phyloP scores from a whole-genome alignment of 2,113 vertebrate genomes.

The Poeciliopsis retropinna region DNA sequence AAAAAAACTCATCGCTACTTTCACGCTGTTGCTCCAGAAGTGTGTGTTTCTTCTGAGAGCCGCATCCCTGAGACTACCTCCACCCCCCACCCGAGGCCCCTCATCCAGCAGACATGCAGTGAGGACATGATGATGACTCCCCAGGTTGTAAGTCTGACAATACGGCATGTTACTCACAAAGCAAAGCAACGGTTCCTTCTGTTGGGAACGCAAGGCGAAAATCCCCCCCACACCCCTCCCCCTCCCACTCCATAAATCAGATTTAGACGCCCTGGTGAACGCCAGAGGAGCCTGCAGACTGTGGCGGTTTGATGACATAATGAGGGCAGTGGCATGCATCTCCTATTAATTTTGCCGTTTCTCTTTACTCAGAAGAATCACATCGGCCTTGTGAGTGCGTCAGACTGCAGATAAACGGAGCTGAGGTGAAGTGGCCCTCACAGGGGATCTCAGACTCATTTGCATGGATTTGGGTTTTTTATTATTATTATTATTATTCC shows the following conservation, averaged over 20 bases:
- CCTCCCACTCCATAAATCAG: conserved; percentile 54
- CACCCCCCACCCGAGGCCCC: background rate
- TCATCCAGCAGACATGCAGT: conserved; percentile 34
- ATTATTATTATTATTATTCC: background rate
- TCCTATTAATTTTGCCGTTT: conserved; percentile 42
- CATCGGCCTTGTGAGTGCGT: background rate
- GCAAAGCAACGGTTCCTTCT: conserved; percentile 56
- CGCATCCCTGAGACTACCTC: conserved; percentile 41
- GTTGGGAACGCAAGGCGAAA: conserved; percentile 23
- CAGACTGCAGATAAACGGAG: conserved; percentile 5
- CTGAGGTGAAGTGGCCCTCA: conserved; percentile 42
- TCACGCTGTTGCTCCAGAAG: conserved; percentile 17
- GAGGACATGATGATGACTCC: conserved; percentile 62
- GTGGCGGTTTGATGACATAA: conserved; percentile 68
- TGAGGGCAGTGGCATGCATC: conserved; percentile 62
- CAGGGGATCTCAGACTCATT: conserved; percentile 34
- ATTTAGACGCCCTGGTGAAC: conserved; percentile 46
- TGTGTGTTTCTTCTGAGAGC: conserved; percentile 43
- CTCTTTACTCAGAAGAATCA: conserved; percentile 25
- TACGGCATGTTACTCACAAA: conserved; percentile 54
- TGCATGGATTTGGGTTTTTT: conserved; percentile 3
- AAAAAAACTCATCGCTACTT: conserved; percentile 43
- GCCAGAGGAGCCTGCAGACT: conserved; percentile 52
- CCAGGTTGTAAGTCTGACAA: conserved; percentile 53
- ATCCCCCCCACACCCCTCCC: conserved; percentile 13